Percentiles rank a stretch among this genome's conserved stretches.
These are phyloP conservation scores for Magallana gigas DNA, from an alignment of 1,140 invertebrate genomes.

Conservation along the genomic window DNA sequence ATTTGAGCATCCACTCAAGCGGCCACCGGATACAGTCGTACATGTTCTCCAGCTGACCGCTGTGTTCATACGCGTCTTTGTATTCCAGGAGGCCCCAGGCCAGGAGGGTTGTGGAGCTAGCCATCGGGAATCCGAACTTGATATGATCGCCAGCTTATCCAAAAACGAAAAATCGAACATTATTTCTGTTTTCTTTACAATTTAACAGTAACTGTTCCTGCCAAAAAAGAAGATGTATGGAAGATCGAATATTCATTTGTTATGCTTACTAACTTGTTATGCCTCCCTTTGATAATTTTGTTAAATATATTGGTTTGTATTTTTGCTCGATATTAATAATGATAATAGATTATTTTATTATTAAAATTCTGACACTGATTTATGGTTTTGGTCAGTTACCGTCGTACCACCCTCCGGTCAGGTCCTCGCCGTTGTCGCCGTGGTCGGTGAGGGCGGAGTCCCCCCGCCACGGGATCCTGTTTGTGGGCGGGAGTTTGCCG, in stretches of 20 bases:
- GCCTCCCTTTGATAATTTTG: too few relatives aligned
- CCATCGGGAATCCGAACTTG: slow-evolving; percentile 85
- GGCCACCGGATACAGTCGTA: slow-evolving; percentile 83
- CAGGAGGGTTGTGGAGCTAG: slow-evolving; percentile 82
- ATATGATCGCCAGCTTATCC: slow-evolving; percentile 83
- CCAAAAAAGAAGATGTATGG: too few relatives aligned
- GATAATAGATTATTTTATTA: too few relatives aligned
- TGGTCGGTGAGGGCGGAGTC: slow-evolving; percentile 82
- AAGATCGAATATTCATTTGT: too few relatives aligned
- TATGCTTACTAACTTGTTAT: too few relatives aligned
- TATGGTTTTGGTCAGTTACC: slow-evolving; percentile 62
- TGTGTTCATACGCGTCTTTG: slow-evolving; percentile 80
- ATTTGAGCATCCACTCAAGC: slow-evolving; percentile 84
- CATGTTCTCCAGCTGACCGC: slow-evolving; percentile 79
- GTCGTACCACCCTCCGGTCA: slow-evolving; percentile 85
- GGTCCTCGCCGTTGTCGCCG: slow-evolving; percentile 81
- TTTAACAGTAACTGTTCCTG: too few relatives aligned
- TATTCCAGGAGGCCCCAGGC: slow-evolving; percentile 83
- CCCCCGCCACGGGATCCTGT: slow-evolving; percentile 82
- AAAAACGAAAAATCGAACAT: too few relatives aligned
- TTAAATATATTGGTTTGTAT: too few relatives aligned
- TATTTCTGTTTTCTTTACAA: too few relatives aligned
- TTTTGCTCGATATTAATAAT: too few relatives aligned
- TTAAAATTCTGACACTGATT: neutral
- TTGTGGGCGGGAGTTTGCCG: slow-evolving; percentile 82